A percentile compares a stretch with the other conserved stretches of the same genome.
Evolutionary conservation across 2,888 invertebrate species (phyloP).

Genomic region (Dasysyrphus albostriatus): DNA sequence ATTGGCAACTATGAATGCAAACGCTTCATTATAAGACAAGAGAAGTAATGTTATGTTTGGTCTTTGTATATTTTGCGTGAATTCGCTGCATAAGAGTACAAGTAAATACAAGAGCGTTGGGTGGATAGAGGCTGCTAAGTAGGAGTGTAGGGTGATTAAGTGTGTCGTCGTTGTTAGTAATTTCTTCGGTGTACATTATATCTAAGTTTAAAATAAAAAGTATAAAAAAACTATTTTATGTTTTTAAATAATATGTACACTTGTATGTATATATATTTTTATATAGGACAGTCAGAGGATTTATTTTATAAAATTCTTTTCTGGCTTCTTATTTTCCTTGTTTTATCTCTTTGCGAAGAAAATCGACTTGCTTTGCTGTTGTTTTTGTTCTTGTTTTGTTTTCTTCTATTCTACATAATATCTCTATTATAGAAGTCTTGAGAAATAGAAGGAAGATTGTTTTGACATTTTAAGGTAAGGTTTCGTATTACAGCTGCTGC

Average conservation of each 20-base stretch:
- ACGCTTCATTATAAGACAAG: slow-evolving; percentile 40
- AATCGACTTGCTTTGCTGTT: background rate
- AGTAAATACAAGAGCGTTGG: background rate
- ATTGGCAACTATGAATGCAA: background rate
- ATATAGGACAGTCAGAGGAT: slow-evolving; percentile 51
- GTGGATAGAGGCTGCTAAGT: background rate
- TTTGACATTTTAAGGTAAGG: slow-evolving; percentile 53
- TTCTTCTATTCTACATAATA: slow-evolving; percentile 31
- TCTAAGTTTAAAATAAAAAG: slow-evolving; percentile 4
- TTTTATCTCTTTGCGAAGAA: background rate
- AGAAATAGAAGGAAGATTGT: slow-evolving; percentile 56
- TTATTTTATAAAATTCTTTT: slow-evolving; percentile 32
- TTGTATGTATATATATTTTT: slow-evolving; percentile 37
- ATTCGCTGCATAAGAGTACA: background rate
- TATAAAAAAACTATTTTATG: background rate
- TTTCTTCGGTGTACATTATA: slow-evolving; percentile 41
- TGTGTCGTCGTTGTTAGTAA: slow-evolving; percentile 48
- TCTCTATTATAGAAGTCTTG: slow-evolving; percentile 45
- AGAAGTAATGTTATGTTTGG: slow-evolving; percentile 38
- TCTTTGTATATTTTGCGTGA: slow-evolving; percentile 6
- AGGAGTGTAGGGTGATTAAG: background rate
- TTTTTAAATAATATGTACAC: background rate
- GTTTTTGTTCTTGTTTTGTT: background rate
- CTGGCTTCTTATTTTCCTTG: background rate
- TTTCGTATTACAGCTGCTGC: slow-evolving; percentile 26